Base-by-base conservation (phyloP, 2,888 invertebrate species). In the Tetragonula carbonaria region DNA sequence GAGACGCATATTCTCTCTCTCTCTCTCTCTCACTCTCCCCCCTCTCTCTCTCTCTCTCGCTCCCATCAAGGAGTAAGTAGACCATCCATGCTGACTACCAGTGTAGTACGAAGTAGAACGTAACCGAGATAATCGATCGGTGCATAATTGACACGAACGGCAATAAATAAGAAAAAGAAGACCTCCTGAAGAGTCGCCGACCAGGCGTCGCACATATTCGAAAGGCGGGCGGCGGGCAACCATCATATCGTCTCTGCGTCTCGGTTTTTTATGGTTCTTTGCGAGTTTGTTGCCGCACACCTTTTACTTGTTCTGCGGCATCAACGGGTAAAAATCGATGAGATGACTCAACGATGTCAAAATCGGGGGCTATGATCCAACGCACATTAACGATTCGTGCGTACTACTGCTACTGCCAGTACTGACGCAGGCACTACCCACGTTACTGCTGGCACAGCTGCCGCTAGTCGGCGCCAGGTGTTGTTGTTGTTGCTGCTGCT, bases 311-410 rank as follows among this genome's bases (percentile, higher is more conserved):
- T 90, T 90, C 88, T 91, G 91, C 81, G 93, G 93, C 87, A 90
- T 92, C 74, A 93, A 83, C 83, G 94, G 93, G 90, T 94, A 94
- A 84, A 94, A 94, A 92, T 94, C 94, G 92, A 94, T 94, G 92
- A 94, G 93, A 85, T 94, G 94, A 90, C 94, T 94, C 91, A 94
- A 91, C 91, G 93, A 93, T 82, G 93, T 93, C 87, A 94, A 91
- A 89, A 93, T 93, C 84, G 93, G 92, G 91, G 94, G 94, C 94
- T 94, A 94, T 94, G 94, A 94, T 71, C 94, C 93, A 51, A 94
- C 94, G 91, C 94, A 94, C 94, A 94, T 94, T 6, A 94, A 86
- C 86, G 94, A 93, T 87, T 94, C 94, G 92, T 94, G 94, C 88
- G 91, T 92, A 92, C 92, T 94, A 88, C 89, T 92, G 85, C 88